Evolutionary conservation across 2,888 invertebrate genomes (phyloP), one percentile per base, ranked within the genome.

Genomic region (Orthonevra nobilis): DNA sequence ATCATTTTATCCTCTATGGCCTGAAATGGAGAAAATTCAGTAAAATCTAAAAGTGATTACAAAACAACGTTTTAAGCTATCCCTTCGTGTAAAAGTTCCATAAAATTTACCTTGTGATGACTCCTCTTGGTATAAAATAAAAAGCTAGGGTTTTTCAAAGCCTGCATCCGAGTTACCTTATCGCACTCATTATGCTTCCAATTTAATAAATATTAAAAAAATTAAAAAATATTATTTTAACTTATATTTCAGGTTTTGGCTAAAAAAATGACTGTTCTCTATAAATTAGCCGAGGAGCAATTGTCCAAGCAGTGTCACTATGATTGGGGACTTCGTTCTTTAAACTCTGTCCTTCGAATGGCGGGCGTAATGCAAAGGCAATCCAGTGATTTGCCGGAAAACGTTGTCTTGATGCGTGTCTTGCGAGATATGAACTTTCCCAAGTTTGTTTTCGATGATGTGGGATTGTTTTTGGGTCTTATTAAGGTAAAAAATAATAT

Each of bases 201-300:
- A n/a, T n/a, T n/a, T n/a, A n/a, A n/a, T n/a, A n/a, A n/a, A n/a
- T n/a, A n/a, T n/a, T n/a, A n/a, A n/a, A n/a, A n/a, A n/a, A n/a
- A n/a, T n/a, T n/a, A n/a, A n/a, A n/a, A n/a, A n/a, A n/a, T n/a
- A n/a, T n/a, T n/a, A n/a, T n/a, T n/a, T n/a, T n/a, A 23, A 23
- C 23, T 5, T 28, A 44, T 32, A 54, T 46, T 83, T 7, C 64
- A 91, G 91, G 91, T 94, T 2, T 87, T 97, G 44, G 97, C 97
- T 0, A 97, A 97, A 88, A 97, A 97, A 89, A 97, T 97, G 96
- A 96, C 97, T 0, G 95, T 96, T 0, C 87, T 97, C 7, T 97
- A 97, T 88, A 94, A 94, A 84, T 90, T 97, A 73, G 96, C 96
- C 0, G 91, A 92, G 64, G 96, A 96, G 84, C 97, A 97, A 86